Evolutionary conservation across 2,797 vertebrate genomes (phyloP), one percentile per base, ranked within the genome.

Genomic region (Gadopsis marmoratus): DNA sequence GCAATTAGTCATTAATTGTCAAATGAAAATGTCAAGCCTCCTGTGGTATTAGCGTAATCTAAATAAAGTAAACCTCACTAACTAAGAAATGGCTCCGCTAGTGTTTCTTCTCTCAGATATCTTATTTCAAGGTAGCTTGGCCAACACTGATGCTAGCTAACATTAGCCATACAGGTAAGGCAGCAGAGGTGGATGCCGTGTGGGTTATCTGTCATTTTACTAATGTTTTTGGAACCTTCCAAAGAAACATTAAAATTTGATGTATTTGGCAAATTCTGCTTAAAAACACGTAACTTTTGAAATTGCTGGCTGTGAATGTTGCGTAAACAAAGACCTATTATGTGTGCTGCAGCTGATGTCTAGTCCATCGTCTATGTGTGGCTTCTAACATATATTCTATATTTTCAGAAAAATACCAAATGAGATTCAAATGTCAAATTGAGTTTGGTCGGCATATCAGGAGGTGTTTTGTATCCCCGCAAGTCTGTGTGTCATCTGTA

Each of bases 401-500:
- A 58, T 26, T 53, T 62, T 73, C 37, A 71, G 10, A 33, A 55
- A 69, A 73, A 37, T 23, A 29, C 26, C 4, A 47, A 72, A 71
- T 31, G 9, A 61, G 23, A 67, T 60, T 73, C 17, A 63, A 55
- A 71, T 56, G 13, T 66, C 54, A 77, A 26, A 23, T 13, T n/a
- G 43, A 71, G 13, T 74, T 81, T 60, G 19, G 39, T 55, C 11
- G 1, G 29, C 3, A 0, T 35, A 43, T 69, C 19, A 33, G 51
- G 26, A 72, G 23, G 33, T 55, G 58, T 71, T 77, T 78, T 4
- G 19, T 54, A 50, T 76, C 51, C 54, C 31, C 5, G 33, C 2
- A 19, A 23, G 45, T 78, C 21, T 73, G 62, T 41, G 55, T 74
- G 51, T 72, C 21, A n/a, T 71, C 48, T 58, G 37, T 67, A 26